phyloP scores from a whole-genome alignment of 2,797 vertebrate genomes.

The Ambastaia sidthimunki region DNA sequence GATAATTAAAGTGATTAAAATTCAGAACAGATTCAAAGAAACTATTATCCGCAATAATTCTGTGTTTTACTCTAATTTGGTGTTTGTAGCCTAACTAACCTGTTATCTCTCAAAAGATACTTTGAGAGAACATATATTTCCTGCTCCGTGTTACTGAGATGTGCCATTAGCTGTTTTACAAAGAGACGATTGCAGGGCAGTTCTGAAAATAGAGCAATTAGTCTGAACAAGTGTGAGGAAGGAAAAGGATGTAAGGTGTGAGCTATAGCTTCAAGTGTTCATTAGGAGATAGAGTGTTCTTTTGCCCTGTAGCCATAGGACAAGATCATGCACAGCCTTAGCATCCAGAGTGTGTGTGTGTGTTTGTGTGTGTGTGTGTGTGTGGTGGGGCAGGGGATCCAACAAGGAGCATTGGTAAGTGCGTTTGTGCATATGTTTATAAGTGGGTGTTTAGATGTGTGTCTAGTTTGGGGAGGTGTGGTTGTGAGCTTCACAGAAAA shows the following conservation, averaged over 20 bases:
- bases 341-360: neutral
- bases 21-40: constrained; percentile 4
- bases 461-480: neutral
- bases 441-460: neutral
- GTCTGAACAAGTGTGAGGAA: constrained; percentile 46
- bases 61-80: constrained; percentile 3
- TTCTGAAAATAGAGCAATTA: constrained; percentile 52
- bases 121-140: constrained; percentile 21
- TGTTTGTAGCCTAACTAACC: constrained; percentile 9
- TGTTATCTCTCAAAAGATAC: neutral
- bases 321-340: constrained; percentile 4
- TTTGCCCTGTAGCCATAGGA: constrained; percentile 24
- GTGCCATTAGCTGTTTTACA: constrained; percentile 31
- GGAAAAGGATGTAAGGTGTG: constrained; percentile 43
- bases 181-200: constrained; percentile 14
- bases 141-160: neutral
- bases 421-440: constrained; percentile 46
- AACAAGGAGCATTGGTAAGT: constrained; percentile 39
- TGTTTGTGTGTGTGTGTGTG: constrained; percentile 9
- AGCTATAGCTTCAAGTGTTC: constrained; percentile 44
- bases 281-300: constrained; percentile 40
- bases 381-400: neutral
- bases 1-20: constrained; percentile 30
- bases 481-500: constrained; percentile 14
- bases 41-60: neutral